These are phyloP conservation scores for Cercopithecus neglectus DNA, from an alignment of 2,797 vertebrate species.

Conservation along the genomic window DNA sequence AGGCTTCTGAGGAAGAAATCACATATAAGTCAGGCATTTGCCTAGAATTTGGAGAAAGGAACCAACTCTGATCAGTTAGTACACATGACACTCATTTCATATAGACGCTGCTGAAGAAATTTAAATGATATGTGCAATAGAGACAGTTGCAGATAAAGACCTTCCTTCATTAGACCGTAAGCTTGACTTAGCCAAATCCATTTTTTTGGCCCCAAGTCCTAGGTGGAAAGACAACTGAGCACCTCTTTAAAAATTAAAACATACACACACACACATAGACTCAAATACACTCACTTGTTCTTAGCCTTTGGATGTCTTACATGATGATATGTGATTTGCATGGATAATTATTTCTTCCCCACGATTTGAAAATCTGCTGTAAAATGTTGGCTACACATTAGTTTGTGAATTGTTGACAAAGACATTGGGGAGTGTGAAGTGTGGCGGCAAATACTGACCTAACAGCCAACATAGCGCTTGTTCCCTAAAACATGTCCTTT, in stretches of 20 bases:
- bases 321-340: background rate
- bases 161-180: background rate
- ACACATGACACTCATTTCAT: background rate
- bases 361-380: background rate
- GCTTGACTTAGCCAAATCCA: background rate
- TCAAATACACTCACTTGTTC: background rate
- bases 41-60: background rate
- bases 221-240: background rate
- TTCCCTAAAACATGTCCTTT: background rate
- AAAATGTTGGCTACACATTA: background rate
- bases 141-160: background rate
- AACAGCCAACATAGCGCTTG: background rate
- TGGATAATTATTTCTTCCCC: background rate
- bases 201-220: background rate
- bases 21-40: background rate
- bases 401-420: background rate
- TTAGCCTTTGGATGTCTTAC: background rate
- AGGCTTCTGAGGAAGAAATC: background rate
- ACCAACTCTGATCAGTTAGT: background rate
- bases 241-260: background rate
- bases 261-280: background rate
- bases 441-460: background rate
- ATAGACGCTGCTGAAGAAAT: background rate
- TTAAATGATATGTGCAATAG: background rate
- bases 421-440: background rate